phyloP scores from a whole-genome alignment of 2,888 invertebrate genomes.

The Microdon myrmicae region DNA sequence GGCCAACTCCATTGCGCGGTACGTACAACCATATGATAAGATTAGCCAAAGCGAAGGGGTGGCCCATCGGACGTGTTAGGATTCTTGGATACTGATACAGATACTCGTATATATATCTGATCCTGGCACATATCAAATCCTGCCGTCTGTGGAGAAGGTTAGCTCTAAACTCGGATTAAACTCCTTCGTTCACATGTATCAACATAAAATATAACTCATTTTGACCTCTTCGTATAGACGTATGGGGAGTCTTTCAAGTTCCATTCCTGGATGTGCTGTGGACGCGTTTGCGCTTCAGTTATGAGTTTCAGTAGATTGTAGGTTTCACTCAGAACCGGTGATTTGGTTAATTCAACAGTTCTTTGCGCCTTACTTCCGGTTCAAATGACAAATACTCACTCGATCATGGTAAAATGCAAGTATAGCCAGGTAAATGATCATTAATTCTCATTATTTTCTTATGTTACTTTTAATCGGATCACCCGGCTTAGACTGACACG shows the following conservation, averaged over 20 bases:
- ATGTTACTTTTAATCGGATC: slow-evolving; percentile 33
- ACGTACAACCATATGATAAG: slow-evolving; percentile 43
- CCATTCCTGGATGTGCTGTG: slow-evolving; percentile 47
- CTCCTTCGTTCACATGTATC: slow-evolving; percentile 15
- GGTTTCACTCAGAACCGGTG: slow-evolving; percentile 27
- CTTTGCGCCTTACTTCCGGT: slow-evolving; percentile 39
- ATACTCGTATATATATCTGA: slow-evolving; percentile 31
- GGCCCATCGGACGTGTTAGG: slow-evolving; percentile 13
- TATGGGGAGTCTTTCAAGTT: slow-evolving; percentile 48
- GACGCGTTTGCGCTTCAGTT: slow-evolving; percentile 1
- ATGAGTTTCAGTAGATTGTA: slow-evolving; percentile 18
- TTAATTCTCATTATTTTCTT: slow-evolving; percentile 37
- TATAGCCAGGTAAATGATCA: slow-evolving; percentile 26
- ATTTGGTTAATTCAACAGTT: slow-evolving; percentile 33
- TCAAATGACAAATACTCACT: neutral
- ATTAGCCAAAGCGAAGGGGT: slow-evolving; percentile 47
- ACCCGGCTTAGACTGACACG: too few species aligned
- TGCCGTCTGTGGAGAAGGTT: slow-evolving; percentile 22
- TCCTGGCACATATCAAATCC: slow-evolving; percentile 44
- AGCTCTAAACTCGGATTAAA: slow-evolving; percentile 47
- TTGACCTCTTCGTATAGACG: slow-evolving; percentile 37
- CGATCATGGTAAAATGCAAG: neutral
- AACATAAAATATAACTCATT: neutral
- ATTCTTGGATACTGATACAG: slow-evolving; percentile 20
- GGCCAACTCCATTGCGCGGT: slow-evolving; percentile 38